Evolutionary conservation across 2,113 vertebrate species (phyloP), one percentile per base, ranked within the genome.

Genomic region (Austrofundulus limnaeus): DNA sequence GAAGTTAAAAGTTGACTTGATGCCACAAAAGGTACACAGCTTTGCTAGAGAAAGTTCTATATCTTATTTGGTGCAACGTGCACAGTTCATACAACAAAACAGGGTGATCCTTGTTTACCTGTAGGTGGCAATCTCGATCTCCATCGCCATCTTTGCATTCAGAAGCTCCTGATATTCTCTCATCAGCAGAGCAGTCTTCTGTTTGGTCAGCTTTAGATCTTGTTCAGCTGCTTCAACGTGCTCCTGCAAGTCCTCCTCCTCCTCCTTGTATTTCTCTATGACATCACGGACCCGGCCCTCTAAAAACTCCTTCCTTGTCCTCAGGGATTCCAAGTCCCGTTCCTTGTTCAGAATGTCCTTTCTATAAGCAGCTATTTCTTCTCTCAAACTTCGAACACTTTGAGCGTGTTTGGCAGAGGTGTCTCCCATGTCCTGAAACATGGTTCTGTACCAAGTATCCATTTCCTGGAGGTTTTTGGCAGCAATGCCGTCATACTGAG

Each of bases 391-490:
- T 70, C 92, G 92, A 66, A 92, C 70, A 48, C 89, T 90, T 85
- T 91, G 69, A 4, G 83, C 82, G 14, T 92, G 92, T 84, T 92
- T 90, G 61, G 86, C 85, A 14, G 93, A 91, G 65, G 85, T 86
- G 16, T 86, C 82, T 83, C 72, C 94, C 79, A 94, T 87, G 81
- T 94, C 94, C 82, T 93, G 84, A 81, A 94, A 94, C 90, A 93
- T 94, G 51, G 83, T 81, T 84, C 87, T 89, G 74, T 94, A 94
- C 93, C 92, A 93, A 31, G 90, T 50, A 43, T 92, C 91, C 90
- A 92, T 94, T 83, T 94, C 94, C 94, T 86, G 61, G 42, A 73
- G 70, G 89, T 96, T 94, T 75, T 94, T 92, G 61, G 92, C 92
- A 10, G 91, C 70, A 0, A 95, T 95, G 88, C 87, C 91, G 88